Conservation (phyloP, 2,113 vertebrate species). For the Salvelinus fontinalis region DNA sequence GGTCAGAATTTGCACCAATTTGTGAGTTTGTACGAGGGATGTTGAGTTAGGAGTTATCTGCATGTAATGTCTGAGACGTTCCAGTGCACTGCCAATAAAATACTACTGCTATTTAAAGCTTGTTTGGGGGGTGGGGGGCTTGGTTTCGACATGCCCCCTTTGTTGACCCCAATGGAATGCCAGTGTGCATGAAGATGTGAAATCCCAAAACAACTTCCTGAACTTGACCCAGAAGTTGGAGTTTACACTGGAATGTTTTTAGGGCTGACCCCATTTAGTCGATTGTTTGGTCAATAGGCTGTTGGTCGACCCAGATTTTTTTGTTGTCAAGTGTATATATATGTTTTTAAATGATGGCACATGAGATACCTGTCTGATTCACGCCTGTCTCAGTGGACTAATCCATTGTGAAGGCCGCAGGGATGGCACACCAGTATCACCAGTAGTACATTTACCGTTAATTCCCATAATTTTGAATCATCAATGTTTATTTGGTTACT, state of each 20-base stretch:
- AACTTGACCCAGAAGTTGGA: constrained; percentile 31
- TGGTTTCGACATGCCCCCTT: constrained; percentile 49
- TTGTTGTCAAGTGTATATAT: background rate
- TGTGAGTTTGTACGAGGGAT: constrained; percentile 28
- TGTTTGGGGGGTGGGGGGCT: constrained; percentile 16
- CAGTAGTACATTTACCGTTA: too few species aligned
- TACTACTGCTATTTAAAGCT: constrained; percentile 61
- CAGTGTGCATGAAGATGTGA: constrained; percentile 61
- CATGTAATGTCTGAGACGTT: constrained; percentile 43
- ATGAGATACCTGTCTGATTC: too few species aligned
- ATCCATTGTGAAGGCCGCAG: too few species aligned
- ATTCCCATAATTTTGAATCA: too few species aligned
- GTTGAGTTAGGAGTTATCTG: constrained; percentile 4
- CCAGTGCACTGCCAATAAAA: constrained; percentile 56
- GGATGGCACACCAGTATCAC: too few species aligned
- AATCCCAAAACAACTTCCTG: constrained; percentile 63
- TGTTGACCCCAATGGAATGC: constrained; percentile 44
- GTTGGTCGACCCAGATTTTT: too few species aligned
- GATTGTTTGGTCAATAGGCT: too few species aligned
- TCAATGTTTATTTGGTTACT: too few species aligned
- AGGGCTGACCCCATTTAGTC: background rate
- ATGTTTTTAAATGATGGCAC: too few species aligned
- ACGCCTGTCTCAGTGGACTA: too few species aligned
- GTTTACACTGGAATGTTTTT: constrained; percentile 41
- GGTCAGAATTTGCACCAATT: constrained; percentile 27